Base-by-base conservation (phyloP, 1,140 invertebrate genomes). In the Bombus fervidus region DNA sequence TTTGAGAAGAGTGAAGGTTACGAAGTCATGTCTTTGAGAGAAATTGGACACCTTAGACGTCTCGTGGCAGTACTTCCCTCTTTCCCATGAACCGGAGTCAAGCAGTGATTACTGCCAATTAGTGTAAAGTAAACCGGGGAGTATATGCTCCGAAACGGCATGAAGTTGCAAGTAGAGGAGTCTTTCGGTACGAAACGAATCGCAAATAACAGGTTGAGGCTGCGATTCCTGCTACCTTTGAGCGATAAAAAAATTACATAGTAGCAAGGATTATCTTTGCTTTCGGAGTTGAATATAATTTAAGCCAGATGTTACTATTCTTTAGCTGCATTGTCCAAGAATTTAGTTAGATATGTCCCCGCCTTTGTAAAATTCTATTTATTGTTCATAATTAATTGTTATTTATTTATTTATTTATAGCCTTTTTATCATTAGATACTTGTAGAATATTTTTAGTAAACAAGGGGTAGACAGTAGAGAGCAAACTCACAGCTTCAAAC, bases 51-150 rank as follows among this genome's bases (percentile, higher is more conserved):
- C 31, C n/a, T 62, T 22, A 15, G 62, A 69, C 81, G 85, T 82
- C 71, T 62, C 75, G 64, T 34, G 5, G 43, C 31, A 34, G 43
- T 73, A 22, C 25, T 68, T 28, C 25, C 28, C 74, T 31, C 25
- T 22, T 66, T 62, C 62, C 69, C 81, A 41, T 39, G 53, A 77
- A 89, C 75, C 77, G 71, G 81, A 69, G 76, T 64, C 71, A 75
- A 82, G 39, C 73, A 59, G 72, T 87, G 87, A 90, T 90, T 89
- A 90, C 71, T 83, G 72, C 59, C 81, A 90, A 91, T 91, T 91
- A 90, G 84, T 68, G 66, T 79, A 76, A 90, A 83, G 28, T 81
- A 79, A 68, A 79, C 66, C 68, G 72, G 77, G n/a, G 64, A 66
- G 37, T 53, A 15, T 37, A 25, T 28, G n/a, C 71, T 34, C 28